These are phyloP conservation scores for Muntiacus muntjak DNA, from an alignment of 2,113 vertebrate species.

Conservation along the genomic window DNA sequence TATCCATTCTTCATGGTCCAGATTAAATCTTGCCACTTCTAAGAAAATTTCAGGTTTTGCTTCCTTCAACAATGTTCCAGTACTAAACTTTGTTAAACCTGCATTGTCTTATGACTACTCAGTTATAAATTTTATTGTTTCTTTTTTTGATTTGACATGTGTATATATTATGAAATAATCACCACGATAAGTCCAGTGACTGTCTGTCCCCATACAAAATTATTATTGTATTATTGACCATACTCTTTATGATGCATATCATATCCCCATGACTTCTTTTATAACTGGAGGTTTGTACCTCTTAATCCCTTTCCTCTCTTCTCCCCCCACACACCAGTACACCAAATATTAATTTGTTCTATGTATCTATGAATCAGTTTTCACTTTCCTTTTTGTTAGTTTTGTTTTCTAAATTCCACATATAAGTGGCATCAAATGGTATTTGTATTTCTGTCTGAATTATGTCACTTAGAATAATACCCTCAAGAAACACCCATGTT, in stretches of 20 bases:
- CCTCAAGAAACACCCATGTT: not conserved
- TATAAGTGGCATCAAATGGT: not conserved
- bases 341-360: not conserved
- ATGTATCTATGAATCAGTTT: not conserved
- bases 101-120: not conserved
- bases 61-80: not conserved
- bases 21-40: not conserved
- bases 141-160: not conserved
- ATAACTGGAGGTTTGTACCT: not conserved
- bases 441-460: not conserved
- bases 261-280: not conserved
- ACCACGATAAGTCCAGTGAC: not conserved
- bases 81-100: not conserved
- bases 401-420: not conserved
- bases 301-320: not conserved
- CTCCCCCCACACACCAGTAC: not conserved
- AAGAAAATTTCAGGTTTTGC: not conserved
- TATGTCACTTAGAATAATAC: not conserved
- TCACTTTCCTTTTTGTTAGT: not conserved
- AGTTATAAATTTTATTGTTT: not conserved
- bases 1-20: not conserved
- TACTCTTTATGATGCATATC: not conserved
- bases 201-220: not conserved
- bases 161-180: not conserved
- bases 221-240: not conserved